Conservation (phyloP, 1,140 invertebrate genomes). For the Gerris buenoi region DNA sequence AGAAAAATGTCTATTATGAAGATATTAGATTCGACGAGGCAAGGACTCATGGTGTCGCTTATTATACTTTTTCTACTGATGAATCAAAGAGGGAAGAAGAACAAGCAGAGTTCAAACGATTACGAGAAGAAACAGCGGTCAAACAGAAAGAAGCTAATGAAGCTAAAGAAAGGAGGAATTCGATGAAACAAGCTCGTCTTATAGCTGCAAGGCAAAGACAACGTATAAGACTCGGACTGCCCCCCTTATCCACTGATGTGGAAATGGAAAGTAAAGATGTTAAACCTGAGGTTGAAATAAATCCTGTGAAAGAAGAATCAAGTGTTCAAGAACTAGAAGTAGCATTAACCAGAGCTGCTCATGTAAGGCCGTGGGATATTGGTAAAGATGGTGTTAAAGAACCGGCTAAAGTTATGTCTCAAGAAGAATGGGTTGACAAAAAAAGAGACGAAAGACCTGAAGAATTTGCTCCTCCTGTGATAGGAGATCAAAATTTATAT, state of each 20-base stretch:
- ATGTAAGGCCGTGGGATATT: constrained; percentile 49
- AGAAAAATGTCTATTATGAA: constrained; percentile 68
- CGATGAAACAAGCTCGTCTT: constrained; percentile 53
- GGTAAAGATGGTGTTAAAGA: constrained; percentile 35
- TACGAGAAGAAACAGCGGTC: constrained; percentile 51
- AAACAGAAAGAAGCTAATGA: constrained; percentile 48
- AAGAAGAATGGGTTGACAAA: constrained; percentile 65
- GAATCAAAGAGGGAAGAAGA: constrained; percentile 57
- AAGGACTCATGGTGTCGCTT: constrained; percentile 72
- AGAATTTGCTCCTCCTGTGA: constrained; percentile 48
- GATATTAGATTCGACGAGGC: constrained; percentile 79
- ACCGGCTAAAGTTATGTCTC: constrained; percentile 38
- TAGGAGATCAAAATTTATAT: too few species aligned
- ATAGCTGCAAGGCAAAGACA: constrained; percentile 62
- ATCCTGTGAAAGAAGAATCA: constrained; percentile 20
- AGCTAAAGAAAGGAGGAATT: constrained; percentile 45
- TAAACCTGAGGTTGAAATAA: constrained; percentile 30
- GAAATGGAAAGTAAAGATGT: constrained; percentile 25
- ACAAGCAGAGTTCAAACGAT: constrained; percentile 52
- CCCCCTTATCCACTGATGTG: constrained; percentile 29
- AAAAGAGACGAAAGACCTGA: constrained; percentile 44
- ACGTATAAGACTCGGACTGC: constrained; percentile 54
- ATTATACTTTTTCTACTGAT: constrained; percentile 73
- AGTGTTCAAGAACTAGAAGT: constrained; percentile 16
- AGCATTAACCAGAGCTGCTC: constrained; percentile 19